These are phyloP conservation scores for Danionella cerebrum DNA, from an alignment of 2,113 vertebrate species.

Conservation along the genomic window DNA sequence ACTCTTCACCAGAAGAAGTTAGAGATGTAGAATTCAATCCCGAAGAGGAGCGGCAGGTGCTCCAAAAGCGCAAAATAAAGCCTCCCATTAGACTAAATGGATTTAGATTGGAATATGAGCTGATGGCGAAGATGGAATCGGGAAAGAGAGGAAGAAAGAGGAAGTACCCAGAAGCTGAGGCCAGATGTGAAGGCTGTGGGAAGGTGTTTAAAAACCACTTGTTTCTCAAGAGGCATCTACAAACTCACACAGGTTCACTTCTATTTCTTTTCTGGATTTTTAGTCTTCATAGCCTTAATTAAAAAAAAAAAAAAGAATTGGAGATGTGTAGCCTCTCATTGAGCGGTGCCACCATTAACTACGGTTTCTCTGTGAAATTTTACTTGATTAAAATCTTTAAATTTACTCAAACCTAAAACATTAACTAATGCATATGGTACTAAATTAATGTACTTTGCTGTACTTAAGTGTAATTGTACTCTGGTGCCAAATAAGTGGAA, in stretches of 20 bases:
- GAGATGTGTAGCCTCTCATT: no score
- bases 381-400: no score
- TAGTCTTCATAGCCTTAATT: no score
- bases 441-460: no score
- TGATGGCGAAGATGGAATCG: slow-evolving; percentile 56
- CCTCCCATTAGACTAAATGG: slow-evolving; percentile 79
- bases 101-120: slow-evolving; percentile 73
- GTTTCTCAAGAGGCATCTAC: slow-evolving; percentile 83
- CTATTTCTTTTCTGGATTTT: no score
- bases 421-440: no score
- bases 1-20: slow-evolving; percentile 29
- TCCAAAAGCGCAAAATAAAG: slow-evolving; percentile 77
- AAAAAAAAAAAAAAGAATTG: no score
- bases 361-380: no score
- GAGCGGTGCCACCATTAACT: no score
- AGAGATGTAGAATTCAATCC: slow-evolving; percentile 64
- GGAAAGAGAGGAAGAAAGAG: slow-evolving; percentile 69
- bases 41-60: slow-evolving; percentile 59
- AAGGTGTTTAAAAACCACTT: slow-evolving; percentile 89
- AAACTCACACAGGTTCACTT: slow-evolving; percentile 83
- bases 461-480: no score
- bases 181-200: slow-evolving; percentile 82
- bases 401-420: no score
- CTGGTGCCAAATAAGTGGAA: no score
- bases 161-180: slow-evolving; percentile 70